Conservation (phyloP, 2,888 invertebrate species). For the Eupithecia inturbata region DNA sequence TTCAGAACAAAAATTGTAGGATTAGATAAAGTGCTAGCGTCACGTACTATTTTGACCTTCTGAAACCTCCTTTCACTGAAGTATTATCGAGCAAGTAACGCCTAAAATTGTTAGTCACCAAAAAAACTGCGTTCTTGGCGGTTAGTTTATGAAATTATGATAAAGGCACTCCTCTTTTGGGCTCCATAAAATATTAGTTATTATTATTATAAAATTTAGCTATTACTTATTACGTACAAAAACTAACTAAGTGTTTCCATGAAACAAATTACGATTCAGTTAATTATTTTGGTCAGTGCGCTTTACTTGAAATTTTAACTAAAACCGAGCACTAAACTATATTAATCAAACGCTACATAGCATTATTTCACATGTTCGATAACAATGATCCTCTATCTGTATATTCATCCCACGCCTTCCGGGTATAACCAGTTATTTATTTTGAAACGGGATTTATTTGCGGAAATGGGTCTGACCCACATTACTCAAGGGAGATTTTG, state of each 20-base stretch:
- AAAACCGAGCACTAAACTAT: constrained; percentile 6
- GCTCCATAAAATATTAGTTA: too few species aligned
- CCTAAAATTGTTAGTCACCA: background rate
- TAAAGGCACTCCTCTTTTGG: too few species aligned
- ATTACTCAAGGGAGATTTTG: constrained; percentile 79
- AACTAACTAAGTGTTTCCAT: background rate
- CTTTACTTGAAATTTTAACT: background rate
- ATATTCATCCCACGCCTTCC: constrained; percentile 56
- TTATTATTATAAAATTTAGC: too few species aligned
- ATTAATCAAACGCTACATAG: constrained; percentile 48
- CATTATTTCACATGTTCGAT: constrained; percentile 55
- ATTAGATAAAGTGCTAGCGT: background rate
- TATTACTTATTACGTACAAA: too few species aligned
- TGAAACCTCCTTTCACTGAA: background rate
- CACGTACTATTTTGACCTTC: background rate
- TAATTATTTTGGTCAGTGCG: background rate
- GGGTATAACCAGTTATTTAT: constrained; percentile 72
- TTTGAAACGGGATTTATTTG: constrained; percentile 78
- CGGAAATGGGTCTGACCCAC: constrained; percentile 77
- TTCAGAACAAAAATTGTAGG: background rate
- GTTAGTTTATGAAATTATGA: background rate
- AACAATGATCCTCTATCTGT: constrained; percentile 58
- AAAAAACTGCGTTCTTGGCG: background rate
- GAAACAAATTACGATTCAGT: background rate
- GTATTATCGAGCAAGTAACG: background rate